Percentiles rank a stretch among this genome's conserved stretches.
Evolutionary conservation across 2,888 invertebrate species (phyloP).

Genomic region (Oligia strigilis): DNA sequence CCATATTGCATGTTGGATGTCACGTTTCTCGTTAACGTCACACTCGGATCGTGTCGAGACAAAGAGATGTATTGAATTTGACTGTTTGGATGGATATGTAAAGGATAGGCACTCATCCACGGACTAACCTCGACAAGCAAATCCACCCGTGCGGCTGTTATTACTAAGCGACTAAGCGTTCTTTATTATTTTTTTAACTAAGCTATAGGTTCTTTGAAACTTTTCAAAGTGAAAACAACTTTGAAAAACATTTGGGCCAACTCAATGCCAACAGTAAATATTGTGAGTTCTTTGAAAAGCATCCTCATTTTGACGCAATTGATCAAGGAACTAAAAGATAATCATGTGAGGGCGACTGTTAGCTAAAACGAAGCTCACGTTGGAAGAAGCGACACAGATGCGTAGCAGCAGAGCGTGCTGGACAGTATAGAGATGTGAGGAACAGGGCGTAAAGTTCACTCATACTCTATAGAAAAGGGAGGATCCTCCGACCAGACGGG

Average conservation of each 20-base stretch:
- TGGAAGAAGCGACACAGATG: not conserved
- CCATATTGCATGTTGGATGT: constrained; percentile 58
- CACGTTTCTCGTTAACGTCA: constrained; percentile 64
- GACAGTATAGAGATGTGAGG: not conserved
- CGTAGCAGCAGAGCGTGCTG: not conserved
- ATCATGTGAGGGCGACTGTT: not conserved
- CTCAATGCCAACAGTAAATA: not conserved
- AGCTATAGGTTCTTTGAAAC: not conserved
- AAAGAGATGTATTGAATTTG: constrained; percentile 51
- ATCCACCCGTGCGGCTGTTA: not conserved
- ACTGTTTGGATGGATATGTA: not conserved
- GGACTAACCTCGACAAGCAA: not conserved
- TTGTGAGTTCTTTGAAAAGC: not conserved
- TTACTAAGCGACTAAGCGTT: not conserved
- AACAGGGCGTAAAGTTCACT: no score
- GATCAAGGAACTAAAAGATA: not conserved
- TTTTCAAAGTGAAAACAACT: not conserved
- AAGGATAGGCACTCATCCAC: not conserved
- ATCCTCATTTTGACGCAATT: not conserved
- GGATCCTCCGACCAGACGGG: no score
- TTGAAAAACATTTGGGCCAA: not conserved
- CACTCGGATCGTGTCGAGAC: constrained; percentile 55
- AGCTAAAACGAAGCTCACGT: not conserved
- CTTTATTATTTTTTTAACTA: not conserved
- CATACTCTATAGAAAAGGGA: no score